Conservation (phyloP, 2,888 invertebrate species). For the Hypsopygia costalis region DNA sequence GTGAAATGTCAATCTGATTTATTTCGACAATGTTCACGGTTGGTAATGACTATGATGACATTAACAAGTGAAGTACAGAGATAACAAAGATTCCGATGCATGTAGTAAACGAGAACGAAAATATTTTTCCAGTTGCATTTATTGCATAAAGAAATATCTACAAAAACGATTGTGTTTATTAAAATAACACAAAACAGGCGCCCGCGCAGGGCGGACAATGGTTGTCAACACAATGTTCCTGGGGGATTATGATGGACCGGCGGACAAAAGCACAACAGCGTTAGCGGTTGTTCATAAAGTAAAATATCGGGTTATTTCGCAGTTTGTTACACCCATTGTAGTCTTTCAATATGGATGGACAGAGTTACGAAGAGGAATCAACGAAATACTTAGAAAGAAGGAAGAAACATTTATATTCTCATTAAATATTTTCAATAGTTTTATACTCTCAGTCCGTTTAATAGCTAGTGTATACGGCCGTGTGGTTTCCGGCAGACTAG, state of each 20-base stretch:
- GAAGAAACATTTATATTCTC: too few relatives aligned
- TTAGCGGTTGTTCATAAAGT: slow-evolving; percentile 34
- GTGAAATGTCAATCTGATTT: slow-evolving; percentile 34
- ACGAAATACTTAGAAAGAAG: too few relatives aligned
- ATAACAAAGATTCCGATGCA: background rate
- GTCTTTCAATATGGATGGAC: background rate
- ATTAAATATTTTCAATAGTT: too few relatives aligned
- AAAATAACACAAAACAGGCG: background rate
- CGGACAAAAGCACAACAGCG: slow-evolving; percentile 49
- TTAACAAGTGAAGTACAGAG: background rate
- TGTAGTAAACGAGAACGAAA: slow-evolving; percentile 9
- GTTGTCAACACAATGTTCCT: slow-evolving; percentile 56
- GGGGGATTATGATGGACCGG: slow-evolving; percentile 40
- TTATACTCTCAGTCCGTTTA: too few relatives aligned
- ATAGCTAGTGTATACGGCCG: too few relatives aligned
- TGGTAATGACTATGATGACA: background rate
- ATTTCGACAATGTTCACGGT: slow-evolving; percentile 18
- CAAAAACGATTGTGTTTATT: background rate
- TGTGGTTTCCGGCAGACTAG: too few relatives aligned
- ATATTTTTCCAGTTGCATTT: background rate
- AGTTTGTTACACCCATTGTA: slow-evolving; percentile 7
- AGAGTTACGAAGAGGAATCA: too few relatives aligned
- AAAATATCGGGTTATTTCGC: slow-evolving; percentile 12
- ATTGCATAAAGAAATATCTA: background rate
- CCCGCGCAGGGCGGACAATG: slow-evolving; percentile 41